Base-by-base conservation (phyloP, 2,113 vertebrate species). In the Cnemophilus loriae region DNA sequence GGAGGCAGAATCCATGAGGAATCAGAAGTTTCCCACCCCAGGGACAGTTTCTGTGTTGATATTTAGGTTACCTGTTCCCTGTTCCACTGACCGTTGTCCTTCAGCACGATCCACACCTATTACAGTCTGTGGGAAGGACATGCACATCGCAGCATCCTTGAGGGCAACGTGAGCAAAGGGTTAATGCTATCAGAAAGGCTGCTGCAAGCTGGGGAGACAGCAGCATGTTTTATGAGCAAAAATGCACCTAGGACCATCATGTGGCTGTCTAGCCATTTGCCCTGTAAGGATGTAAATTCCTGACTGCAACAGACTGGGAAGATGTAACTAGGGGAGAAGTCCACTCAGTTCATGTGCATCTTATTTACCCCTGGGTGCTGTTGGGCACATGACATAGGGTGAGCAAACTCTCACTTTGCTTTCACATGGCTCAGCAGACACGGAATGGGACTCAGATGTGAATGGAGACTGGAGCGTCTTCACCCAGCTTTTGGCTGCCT, bases 351-450 rank as follows among this genome's bases (percentile, higher is more conserved):
- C 0, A 41, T 52, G 47, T 67, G 33, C 46, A 52, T 55, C 49
- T 65, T 65, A 22, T 3, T 65, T 67, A 3, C 13, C 39, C 13
- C 24, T 50, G 32, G 28, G 8, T 65, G 37, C 76, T 70, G 21
- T 42, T 26, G 11, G 0, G 0, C 4, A 2, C 7, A 6, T 42
- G 42, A 35, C 0, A 0, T 10, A 19, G 18, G 18, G 18, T 41
- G 32, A 63, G 27, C 42, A 67, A 47, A 50, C 28, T 57, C 20
- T 56, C 0, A 1, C 46, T 63, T 28, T 71, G 35, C 24, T 35
- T 71, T 39, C 39, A 5, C 3, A 0, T 47, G 28, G 8, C 42
- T 70, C 0, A 0, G 9, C 41, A 63, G 47, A 39, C 9, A 13
- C 5, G 4, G 35, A 50, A 16, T 0, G 2, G 12, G 57, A 77